Base-by-base conservation (phyloP, 2,113 vertebrate species). In the Dipodomys merriami region DNA sequence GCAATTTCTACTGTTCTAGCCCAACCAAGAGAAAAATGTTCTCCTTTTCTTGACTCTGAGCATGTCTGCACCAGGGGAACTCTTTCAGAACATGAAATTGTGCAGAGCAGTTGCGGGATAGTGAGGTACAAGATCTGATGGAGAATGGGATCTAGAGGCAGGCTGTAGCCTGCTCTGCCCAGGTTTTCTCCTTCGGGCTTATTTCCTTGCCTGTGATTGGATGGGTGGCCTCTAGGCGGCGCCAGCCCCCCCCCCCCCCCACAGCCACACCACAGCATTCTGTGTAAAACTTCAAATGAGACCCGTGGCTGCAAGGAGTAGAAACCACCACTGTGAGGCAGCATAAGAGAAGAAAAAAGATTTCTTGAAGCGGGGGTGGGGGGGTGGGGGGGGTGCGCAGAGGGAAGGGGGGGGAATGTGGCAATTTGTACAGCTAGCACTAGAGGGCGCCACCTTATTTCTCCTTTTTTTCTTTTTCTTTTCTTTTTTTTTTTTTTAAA, bases 291-390 rank as follows among this genome's bases (percentile, higher is more conserved):
- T 65, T 88, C 39, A 7, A n/a, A 23, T 18, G 39, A 83, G 25
- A 7, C 85, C 53, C 1, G 29, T 33, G 76, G 16, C 9, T 74
- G 86, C 94, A 92, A 60, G 90, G n/a, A 49, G 88, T 19, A 92
- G 0, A 65, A 22, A 73, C 0, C 25, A 73, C 95, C 96, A 95
- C 95, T 20, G 4, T 76, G 60, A 19, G 95, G 76, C 76, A 83
- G 49, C 94, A 90, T 25, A 39, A 90, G 93, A 93, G 71, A 91
- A 13, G 15, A 73, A 76, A 62, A 76, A 62, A 15, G 7, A 60
- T 23, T 27, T 78, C 29, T 46, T 0, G 3, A 18, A 15, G 15
- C 7, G 53, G 53, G 30, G 15, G 44, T 20, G 16, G 49, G 35
- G 62, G 22, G 72, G 30, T 8, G 5, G 15, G 53, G 9, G 3